Evolutionary conservation across 2,797 vertebrate genomes (phyloP).

Genomic region (Lemur catta): DNA sequence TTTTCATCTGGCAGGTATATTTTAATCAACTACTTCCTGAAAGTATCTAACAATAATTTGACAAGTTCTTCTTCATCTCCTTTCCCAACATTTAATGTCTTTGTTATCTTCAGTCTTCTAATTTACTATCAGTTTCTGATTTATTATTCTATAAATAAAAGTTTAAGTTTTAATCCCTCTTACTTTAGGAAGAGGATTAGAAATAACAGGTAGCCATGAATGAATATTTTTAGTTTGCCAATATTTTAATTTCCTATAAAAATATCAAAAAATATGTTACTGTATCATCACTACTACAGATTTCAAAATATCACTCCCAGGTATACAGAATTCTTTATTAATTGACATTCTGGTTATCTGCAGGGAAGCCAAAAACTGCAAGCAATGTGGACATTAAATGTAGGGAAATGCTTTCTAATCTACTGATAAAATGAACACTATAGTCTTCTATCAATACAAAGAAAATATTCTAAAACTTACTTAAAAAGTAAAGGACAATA

Average conservation of each 20-base stretch:
- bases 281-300: neutral
- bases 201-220: neutral
- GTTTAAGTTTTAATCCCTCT: neutral
- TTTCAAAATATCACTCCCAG: constrained; percentile 12
- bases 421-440: constrained; percentile 3
- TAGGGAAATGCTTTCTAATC: neutral
- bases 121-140: neutral
- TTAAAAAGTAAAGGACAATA: neutral
- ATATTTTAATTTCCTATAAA: neutral
- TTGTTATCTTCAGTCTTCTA: neutral
- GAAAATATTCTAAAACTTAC: constrained; percentile 2
- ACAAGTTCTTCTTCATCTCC: neutral
- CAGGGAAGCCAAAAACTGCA: neutral
- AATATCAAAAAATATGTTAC: neutral
- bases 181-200: neutral
- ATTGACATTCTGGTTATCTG: neutral
- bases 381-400: constrained; percentile 5
- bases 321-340: neutral
- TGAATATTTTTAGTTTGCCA: constrained; percentile 16
- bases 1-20: neutral
- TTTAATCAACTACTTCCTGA: neutral
- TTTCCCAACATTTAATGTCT: neutral
- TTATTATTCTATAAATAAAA: neutral
- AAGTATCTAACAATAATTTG: neutral
- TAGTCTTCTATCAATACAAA: neutral